Percentiles rank a stretch among this genome's conserved stretches.
Evolutionary conservation across 2,113 vertebrate genomes (phyloP).

Genomic region (Trogon surrucura): DNA sequence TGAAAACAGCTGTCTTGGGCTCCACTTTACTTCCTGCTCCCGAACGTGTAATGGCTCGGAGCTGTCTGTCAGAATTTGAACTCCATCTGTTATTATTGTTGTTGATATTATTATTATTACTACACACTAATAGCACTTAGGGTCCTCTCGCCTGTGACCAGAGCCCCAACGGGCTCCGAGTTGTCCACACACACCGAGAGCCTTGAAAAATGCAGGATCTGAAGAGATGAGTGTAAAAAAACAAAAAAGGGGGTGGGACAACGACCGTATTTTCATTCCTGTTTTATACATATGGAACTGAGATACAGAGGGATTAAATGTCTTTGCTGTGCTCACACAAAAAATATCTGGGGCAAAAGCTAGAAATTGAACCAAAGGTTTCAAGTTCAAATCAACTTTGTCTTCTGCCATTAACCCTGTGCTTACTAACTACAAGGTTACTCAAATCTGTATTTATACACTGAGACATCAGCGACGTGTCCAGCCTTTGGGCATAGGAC

Average conservation of each 20-base stretch:
- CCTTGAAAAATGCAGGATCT: neutral
- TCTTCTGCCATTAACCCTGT: constrained; percentile 16
- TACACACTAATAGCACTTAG: neutral
- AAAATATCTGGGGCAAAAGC: constrained; percentile 51
- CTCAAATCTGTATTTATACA: neutral
- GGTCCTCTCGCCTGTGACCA: neutral
- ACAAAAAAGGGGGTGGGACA: neutral
- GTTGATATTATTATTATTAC: neutral
- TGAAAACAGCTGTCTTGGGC: neutral
- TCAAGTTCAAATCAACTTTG: neutral
- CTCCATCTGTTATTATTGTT: neutral
- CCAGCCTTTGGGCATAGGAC: neutral
- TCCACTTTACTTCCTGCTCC: neutral
- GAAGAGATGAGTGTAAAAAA: neutral
- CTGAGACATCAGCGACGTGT: accelerated
- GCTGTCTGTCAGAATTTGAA: neutral
- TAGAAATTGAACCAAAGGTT: neutral
- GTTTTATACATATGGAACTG: constrained; percentile 30
- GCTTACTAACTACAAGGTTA: neutral
- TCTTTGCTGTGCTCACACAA: constrained; percentile 40
- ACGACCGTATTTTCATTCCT: constrained; percentile 6
- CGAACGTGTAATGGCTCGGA: neutral
- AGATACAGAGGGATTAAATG: constrained; percentile 51
- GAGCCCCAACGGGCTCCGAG: neutral
- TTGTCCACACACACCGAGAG: neutral